A percentile compares a stretch with the other conserved stretches of the same genome.
Conservation (phyloP, 2,113 vertebrate genomes). For the Delphinus delphis region DNA sequence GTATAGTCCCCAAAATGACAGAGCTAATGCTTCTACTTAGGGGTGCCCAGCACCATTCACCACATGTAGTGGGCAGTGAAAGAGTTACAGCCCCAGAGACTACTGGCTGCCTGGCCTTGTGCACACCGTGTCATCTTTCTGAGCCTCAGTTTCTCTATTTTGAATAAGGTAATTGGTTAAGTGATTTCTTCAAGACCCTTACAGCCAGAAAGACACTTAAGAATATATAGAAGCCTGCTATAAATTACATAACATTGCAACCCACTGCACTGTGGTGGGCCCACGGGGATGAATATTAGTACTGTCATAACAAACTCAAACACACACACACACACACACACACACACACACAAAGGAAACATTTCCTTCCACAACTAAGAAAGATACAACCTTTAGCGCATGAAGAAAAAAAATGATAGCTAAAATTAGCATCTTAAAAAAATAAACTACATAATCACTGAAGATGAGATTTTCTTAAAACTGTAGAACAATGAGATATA, state of each 20-base stretch:
- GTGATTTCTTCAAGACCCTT: background rate
- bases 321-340: background rate
- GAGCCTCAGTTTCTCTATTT: background rate
- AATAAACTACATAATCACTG: constrained; percentile 55
- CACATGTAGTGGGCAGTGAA: background rate
- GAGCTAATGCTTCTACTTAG: background rate
- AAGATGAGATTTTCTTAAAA: constrained; percentile 67
- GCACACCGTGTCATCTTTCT: background rate
- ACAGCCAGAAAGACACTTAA: background rate
- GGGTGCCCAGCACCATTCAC: background rate
- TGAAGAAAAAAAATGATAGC: constrained; percentile 35
- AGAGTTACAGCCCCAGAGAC: background rate
- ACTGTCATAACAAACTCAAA: constrained; percentile 22
- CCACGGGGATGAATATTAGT: background rate
- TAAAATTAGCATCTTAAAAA: constrained; percentile 68
- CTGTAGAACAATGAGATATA: constrained; percentile 54
- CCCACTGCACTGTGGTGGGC: background rate
- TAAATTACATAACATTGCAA: background rate
- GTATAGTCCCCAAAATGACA: background rate
- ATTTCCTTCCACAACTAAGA: constrained; percentile 51
- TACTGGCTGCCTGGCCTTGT: too few relatives aligned
- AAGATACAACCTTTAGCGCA: constrained; percentile 34
- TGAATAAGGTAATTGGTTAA: background rate
- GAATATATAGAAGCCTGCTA: background rate
- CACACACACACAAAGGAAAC: background rate